Conservation (phyloP, 2,888 invertebrate species). For the Eupithecia subfuscata region DNA sequence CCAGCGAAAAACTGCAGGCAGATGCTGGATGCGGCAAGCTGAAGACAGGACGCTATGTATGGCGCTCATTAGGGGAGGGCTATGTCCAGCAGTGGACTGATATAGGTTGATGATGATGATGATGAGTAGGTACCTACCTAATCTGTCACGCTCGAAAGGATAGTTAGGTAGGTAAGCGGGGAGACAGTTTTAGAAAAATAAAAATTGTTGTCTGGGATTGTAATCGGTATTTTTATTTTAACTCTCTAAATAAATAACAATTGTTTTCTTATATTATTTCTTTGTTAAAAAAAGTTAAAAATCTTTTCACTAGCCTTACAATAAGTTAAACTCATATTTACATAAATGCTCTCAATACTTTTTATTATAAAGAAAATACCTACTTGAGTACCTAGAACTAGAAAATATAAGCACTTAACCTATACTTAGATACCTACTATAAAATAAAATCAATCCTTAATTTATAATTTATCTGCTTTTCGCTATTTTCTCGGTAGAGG, state of each 20-base stretch:
- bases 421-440: not conserved
- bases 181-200: not conserved
- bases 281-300: conserved; percentile 22
- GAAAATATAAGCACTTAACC: not conserved
- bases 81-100: no score
- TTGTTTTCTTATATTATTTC: conserved; percentile 13
- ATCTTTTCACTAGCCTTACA: conserved; percentile 78
- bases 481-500: not conserved
- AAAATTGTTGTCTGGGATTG: not conserved
- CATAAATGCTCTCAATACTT: not conserved
- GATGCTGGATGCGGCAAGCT: no score
- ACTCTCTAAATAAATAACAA: conserved; percentile 8
- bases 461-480: not conserved
- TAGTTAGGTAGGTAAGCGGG: not conserved
- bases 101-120: no score
- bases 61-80: no score
- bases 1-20: no score
- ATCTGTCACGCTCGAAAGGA: no score
- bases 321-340: conserved; percentile 45
- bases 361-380: not conserved
- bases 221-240: not conserved
- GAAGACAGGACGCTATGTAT: no score
- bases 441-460: not conserved
- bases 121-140: no score
- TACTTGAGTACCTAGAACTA: not conserved